These are phyloP conservation scores for Aporophyla nigra DNA, from an alignment of 2,888 invertebrate genomes.

Conservation along the genomic window DNA sequence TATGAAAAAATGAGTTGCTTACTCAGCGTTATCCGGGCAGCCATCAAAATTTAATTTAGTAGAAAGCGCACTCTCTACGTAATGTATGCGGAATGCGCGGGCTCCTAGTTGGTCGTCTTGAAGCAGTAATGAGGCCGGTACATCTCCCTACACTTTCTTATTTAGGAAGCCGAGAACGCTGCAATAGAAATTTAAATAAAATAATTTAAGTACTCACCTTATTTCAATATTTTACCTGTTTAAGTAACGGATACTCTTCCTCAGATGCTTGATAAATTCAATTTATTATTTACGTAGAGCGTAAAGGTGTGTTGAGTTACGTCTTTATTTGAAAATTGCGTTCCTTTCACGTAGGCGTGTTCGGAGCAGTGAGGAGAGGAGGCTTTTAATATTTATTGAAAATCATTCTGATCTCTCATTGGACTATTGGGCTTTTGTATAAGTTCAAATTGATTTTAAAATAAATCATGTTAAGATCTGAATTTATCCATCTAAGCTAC, in stretches of 20 bases:
- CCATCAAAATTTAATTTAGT: slow-evolving; percentile 88
- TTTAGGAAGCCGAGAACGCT: slow-evolving; percentile 60
- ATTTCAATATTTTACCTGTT: slow-evolving; percentile 61
- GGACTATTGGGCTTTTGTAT: not conserved
- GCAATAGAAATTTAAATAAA: slow-evolving; percentile 54
- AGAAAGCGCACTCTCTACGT: slow-evolving; percentile 86
- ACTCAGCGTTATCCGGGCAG: slow-evolving; percentile 79
- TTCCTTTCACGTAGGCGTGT: slow-evolving; percentile 50
- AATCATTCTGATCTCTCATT: slow-evolving; percentile 14
- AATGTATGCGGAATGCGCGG: slow-evolving; percentile 82
- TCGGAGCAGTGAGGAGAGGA: not conserved
- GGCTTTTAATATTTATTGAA: slow-evolving; percentile 28
- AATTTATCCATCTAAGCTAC: not conserved
- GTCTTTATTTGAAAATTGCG: slow-evolving; percentile 60
- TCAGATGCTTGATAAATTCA: slow-evolving; percentile 61
- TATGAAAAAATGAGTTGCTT: slow-evolving; percentile 76
- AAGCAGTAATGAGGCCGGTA: slow-evolving; percentile 66
- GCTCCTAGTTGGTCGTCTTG: slow-evolving; percentile 60
- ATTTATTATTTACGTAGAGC: slow-evolving; percentile 59
- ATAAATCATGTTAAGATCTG: slow-evolving; percentile 8
- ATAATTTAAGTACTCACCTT: slow-evolving; percentile 55
- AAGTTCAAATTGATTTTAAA: not conserved
- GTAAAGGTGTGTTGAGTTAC: slow-evolving; percentile 51
- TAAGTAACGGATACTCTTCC: slow-evolving; percentile 51
- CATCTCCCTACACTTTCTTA: slow-evolving; percentile 64